These are phyloP conservation scores for Actinopyga echinites DNA, from an alignment of 53 echinoderm and acorn worm species.

Conservation along the genomic window DNA sequence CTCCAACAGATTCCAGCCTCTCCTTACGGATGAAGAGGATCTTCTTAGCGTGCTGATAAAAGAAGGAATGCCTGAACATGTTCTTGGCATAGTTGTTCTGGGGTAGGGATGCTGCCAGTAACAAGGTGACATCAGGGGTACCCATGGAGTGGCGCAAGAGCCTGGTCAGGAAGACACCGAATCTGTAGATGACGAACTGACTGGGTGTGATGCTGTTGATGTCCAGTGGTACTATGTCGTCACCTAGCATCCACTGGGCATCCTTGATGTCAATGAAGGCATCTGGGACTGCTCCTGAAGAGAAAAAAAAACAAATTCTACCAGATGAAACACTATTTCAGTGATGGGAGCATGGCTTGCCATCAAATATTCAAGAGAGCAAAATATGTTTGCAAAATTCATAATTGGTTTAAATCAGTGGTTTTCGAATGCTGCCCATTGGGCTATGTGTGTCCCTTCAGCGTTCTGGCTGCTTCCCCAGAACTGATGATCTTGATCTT, in stretches of 20 bases:
- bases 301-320: background rate
- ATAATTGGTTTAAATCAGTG: too few species aligned
- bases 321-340: background rate
- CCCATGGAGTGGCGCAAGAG: constrained; percentile 71
- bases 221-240: constrained; percentile 81
- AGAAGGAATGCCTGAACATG: constrained; percentile 99
- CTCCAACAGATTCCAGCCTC: constrained; percentile 93
- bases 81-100: constrained; percentile 93
- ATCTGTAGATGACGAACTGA: constrained; percentile 96
- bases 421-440: too few species aligned
- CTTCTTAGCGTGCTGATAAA: constrained; percentile 94
- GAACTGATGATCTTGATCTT: too few species aligned
- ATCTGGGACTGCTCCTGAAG: constrained; percentile 80
- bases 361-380: too few species aligned
- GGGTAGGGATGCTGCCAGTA: constrained; percentile 81
- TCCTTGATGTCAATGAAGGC: constrained; percentile 97
- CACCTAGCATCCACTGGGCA: constrained; percentile 92
- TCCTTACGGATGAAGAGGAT: constrained; percentile 90
- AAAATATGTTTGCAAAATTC: background rate
- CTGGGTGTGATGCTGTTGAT: constrained; percentile 94
- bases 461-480: too few species aligned
- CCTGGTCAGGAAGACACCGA: constrained; percentile 92
- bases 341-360: background rate
- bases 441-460: too few species aligned
- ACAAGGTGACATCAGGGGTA: constrained; percentile 92